A percentile compares a stretch with the other conserved stretches of the same genome.
phyloP scores from a whole-genome alignment of 2,797 vertebrate species.

The Erethizon dorsatum region DNA sequence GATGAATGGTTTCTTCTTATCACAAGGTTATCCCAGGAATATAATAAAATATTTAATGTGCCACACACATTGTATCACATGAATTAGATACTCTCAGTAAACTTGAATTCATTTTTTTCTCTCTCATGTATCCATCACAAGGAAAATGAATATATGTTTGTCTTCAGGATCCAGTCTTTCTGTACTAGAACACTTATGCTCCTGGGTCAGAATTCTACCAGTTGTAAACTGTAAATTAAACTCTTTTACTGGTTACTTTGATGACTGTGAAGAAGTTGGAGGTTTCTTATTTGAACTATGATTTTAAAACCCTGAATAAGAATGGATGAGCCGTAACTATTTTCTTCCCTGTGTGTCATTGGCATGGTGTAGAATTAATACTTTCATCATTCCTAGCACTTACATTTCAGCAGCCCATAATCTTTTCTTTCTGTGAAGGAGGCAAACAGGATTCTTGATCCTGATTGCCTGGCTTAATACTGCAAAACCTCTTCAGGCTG shows the following conservation, averaged over 20 bases:
- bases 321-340: not conserved
- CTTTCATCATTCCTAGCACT: not conserved
- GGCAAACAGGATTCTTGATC: conserved; percentile 43
- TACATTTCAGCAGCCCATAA: not conserved
- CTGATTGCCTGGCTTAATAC: conserved; percentile 74
- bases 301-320: not conserved
- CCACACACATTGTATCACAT: not conserved
- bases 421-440: conserved; percentile 55
- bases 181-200: not conserved
- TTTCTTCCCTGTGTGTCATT: not conserved
- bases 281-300: not conserved
- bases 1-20: conserved; percentile 8
- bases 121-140: not conserved
- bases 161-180: not conserved
- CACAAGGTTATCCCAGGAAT: not conserved
- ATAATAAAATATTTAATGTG: not conserved
- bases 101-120: not conserved
- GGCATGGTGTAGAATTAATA: not conserved
- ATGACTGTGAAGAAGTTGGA: not conserved
- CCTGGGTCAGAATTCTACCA: conserved; percentile 23
- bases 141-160: not conserved
- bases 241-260: not conserved
- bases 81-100: not conserved
- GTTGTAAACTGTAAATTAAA: not conserved
- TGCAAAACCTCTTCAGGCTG: conserved; percentile 66